These are phyloP conservation scores for Neosilurus hyrtlii DNA, from an alignment of 2,797 vertebrate species.

Conservation along the genomic window DNA sequence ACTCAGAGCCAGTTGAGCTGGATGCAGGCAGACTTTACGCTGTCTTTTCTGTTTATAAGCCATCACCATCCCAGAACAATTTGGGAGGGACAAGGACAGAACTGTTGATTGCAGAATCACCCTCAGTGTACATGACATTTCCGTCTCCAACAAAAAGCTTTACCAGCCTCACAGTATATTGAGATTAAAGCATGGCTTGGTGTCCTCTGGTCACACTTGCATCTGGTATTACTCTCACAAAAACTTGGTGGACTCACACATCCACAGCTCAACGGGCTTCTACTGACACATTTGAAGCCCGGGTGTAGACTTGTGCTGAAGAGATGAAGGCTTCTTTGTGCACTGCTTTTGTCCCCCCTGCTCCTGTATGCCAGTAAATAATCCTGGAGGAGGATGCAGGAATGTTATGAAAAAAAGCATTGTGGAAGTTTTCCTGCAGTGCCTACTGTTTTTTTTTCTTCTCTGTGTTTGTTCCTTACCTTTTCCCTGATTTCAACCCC, in stretches of 20 bases:
- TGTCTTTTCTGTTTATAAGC: constrained; percentile 53
- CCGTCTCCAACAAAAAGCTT: constrained; percentile 46
- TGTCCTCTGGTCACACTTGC: constrained; percentile 36
- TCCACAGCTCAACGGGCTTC: constrained; percentile 41
- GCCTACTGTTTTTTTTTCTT: constrained; percentile 63
- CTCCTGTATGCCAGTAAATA: constrained; percentile 52
- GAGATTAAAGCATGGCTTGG: constrained; percentile 52
- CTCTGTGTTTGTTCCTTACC: constrained; percentile 68
- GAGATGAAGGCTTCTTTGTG: constrained; percentile 57
- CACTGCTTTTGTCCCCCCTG: constrained; percentile 42
- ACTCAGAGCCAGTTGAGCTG: constrained; percentile 43
- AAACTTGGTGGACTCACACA: constrained; percentile 41
- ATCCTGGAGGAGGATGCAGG: constrained; percentile 53
- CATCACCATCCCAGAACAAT: constrained; percentile 46
- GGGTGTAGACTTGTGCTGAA: constrained; percentile 45
- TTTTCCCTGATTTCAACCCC: constrained; percentile 59
- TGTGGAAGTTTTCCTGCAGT: constrained; percentile 59
- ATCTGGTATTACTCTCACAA: constrained; percentile 47
- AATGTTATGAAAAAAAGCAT: constrained; percentile 55
- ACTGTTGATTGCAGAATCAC: constrained; percentile 32
- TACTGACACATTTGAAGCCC: constrained; percentile 38
- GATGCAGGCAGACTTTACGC: constrained; percentile 34
- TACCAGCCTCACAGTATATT: constrained; percentile 45
- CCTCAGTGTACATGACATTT: constrained; percentile 25
- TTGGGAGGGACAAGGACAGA: constrained; percentile 34